These are phyloP conservation scores for Phalacrocorax pelagicus DNA, from an alignment of 2,113 vertebrate species.

Conservation along the genomic window DNA sequence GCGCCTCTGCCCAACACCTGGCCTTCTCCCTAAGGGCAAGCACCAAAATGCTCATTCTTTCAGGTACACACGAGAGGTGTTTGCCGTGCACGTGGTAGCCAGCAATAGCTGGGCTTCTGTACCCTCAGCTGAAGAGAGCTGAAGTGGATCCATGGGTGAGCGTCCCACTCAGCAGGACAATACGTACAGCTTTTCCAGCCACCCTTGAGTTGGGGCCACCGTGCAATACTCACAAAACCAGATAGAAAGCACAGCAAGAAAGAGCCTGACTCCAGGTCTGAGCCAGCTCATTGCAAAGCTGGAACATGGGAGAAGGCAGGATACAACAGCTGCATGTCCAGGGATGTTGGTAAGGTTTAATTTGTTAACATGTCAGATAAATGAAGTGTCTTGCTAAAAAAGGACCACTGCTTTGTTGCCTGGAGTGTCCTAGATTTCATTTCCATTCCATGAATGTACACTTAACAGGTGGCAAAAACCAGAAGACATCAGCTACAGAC, in stretches of 20 bases:
- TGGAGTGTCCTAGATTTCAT: neutral
- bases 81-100: neutral
- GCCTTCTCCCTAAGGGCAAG: neutral
- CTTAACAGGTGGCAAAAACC: neutral
- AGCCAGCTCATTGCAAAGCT: neutral
- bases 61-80: neutral
- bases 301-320: neutral
- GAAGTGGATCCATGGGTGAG: neutral
- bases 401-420: neutral
- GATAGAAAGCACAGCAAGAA: neutral
- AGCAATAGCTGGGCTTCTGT: neutral
- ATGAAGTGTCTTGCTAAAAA: neutral
- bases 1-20: neutral
- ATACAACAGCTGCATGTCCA: neutral
- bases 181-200: neutral
- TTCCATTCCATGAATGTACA: neutral
- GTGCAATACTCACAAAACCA: neutral
- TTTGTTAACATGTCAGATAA: neutral
- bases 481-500: neutral
- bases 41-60: neutral
- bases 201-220: neutral
- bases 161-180: neutral
- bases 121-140: neutral
- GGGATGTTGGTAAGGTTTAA: neutral
- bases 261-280: neutral